Evolutionary conservation across 2,113 vertebrate genomes (phyloP).

Genomic region (Litocranius walleri): DNA sequence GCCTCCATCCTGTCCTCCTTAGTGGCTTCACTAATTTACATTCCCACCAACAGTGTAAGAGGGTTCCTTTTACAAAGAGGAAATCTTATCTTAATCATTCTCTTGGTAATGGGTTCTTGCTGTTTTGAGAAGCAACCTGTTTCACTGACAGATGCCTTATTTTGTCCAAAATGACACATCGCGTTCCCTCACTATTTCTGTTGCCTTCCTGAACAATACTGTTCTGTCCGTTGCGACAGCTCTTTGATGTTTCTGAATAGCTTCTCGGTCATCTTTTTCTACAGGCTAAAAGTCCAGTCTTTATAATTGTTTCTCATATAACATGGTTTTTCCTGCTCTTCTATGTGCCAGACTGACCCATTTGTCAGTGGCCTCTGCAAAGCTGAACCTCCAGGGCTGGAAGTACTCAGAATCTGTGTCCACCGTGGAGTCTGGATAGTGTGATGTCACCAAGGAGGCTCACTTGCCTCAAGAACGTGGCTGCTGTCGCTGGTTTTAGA

Average conservation of each 20-base stretch:
- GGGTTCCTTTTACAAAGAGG: not conserved
- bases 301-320: not conserved
- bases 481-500: not conserved
- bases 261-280: not conserved
- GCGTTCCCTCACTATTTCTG: not conserved
- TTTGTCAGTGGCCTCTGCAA: not conserved
- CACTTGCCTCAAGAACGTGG: not conserved
- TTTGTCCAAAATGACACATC: not conserved
- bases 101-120: not conserved
- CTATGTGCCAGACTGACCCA: not conserved
- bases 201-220: not conserved
- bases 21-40: not conserved
- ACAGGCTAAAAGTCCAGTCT: not conserved
- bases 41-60: not conserved
- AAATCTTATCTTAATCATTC: constrained; percentile 2
- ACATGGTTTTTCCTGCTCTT: not conserved
- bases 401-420: not conserved
- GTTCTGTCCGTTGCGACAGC: not conserved
- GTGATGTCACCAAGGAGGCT: not conserved
- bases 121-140: constrained; percentile 9
- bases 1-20: not conserved
- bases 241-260: not conserved
- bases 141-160: not conserved
- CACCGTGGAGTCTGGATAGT: not conserved
- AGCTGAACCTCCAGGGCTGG: not conserved